phyloP scores from a whole-genome alignment of 1,140 invertebrate genomes.

The Berghia stephanieae region DNA sequence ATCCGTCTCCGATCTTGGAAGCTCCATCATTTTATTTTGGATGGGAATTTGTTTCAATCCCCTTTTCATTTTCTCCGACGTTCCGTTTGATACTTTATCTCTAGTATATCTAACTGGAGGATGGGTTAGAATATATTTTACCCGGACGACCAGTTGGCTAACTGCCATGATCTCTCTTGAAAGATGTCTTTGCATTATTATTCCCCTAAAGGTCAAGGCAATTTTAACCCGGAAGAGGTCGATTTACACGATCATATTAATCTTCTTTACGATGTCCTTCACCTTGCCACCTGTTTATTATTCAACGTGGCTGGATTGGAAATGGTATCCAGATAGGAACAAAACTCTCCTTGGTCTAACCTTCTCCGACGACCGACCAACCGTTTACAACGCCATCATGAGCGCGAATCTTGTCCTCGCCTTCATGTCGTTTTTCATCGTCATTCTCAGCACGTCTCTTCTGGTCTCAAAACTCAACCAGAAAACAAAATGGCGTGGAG shows the following conservation, averaged over 20 bases:
- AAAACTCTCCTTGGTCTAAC: not conserved
- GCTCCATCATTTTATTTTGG: not conserved
- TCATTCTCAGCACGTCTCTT: not conserved
- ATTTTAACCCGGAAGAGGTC: not conserved
- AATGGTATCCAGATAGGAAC: not conserved
- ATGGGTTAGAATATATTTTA: not conserved
- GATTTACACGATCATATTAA: not conserved
- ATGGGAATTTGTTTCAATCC: slow-evolving; percentile 18
- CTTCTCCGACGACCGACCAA: not conserved
- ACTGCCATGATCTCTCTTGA: slow-evolving; percentile 1
- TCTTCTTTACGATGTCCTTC: not conserved
- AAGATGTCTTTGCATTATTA: not conserved
- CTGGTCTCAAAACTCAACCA: not conserved
- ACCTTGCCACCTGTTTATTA: not conserved
- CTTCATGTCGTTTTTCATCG: not conserved
- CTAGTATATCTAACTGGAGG: not conserved
- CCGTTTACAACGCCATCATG: not conserved
- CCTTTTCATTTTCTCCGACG: not conserved
- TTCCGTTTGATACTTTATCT: not conserved
- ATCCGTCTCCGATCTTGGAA: slow-evolving; percentile 10
- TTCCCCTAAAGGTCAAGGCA: not conserved
- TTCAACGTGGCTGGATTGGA: not conserved
- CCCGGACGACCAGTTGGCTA: slow-evolving; percentile 4
- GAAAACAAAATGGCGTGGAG: not conserved
- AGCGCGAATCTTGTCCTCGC: not conserved